Evolutionary conservation across 2,113 vertebrate genomes (phyloP).

Genomic region (Isichthys henryi): DNA sequence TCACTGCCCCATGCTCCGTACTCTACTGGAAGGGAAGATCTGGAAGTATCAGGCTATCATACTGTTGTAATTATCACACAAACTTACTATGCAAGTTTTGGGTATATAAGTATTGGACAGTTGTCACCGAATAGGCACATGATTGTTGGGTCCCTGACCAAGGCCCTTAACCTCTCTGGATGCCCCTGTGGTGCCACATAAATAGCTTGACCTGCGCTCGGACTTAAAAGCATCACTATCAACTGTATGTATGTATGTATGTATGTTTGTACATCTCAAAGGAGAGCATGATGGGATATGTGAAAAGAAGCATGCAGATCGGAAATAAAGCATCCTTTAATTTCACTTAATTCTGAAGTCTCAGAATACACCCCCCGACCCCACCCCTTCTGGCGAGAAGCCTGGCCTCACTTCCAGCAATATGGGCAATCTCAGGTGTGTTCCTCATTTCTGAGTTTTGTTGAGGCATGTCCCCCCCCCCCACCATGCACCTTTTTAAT

Average conservation of each 20-base stretch:
- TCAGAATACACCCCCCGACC: neutral
- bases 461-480: neutral
- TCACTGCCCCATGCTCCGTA: neutral
- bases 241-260: neutral
- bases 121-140: too few species aligned
- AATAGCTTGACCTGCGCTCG: neutral
- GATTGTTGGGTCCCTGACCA: too few species aligned
- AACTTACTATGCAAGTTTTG: neutral
- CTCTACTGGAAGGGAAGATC: neutral
- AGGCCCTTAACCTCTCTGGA: neutral
- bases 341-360: neutral
- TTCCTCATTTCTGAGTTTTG: neutral
- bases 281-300: neutral
- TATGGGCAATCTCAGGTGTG: neutral
- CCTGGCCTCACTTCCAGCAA: neutral
- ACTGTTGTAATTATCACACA: neutral
- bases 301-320: neutral
- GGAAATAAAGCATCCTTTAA: neutral
- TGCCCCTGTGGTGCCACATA: neutral
- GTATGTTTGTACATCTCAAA: neutral
- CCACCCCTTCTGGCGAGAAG: neutral
- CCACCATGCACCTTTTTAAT: neutral
- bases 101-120: neutral
- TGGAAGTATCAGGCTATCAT: neutral
- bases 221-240: neutral